Evolutionary conservation across 2,113 vertebrate species (phyloP), one percentile per base, ranked within the genome.

Genomic region (Macheiramphus alcinus): DNA sequence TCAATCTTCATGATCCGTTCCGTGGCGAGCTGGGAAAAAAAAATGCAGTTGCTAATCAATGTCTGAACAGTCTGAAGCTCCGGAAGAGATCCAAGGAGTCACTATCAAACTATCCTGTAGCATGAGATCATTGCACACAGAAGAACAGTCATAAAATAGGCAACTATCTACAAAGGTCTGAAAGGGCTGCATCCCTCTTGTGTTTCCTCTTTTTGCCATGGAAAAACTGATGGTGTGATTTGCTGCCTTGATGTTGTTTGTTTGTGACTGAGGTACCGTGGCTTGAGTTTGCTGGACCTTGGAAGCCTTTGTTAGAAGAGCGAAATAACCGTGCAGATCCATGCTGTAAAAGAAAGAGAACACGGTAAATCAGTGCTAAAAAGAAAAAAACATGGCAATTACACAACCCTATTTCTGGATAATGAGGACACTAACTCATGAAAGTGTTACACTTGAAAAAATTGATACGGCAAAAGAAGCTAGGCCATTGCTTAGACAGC

Each of bases 161-260:
- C 91, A 94, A 97, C 99, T 99, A 99, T 99, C 99, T 99, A 98
- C 98, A 99, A 58, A 99, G 98, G 96, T 99, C 99, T 71, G 99
- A 98, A 70, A 99, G 98, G 94, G 98, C 98, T 1, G 98, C 97
- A 90, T 99, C 99, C 88, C 99, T 98, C 98, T 99, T 99, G 98
- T 99, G 99, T 98, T 99, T 99, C 99, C 99, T 99, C 98, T 99
- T 99, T 97, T 99, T 99, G 98, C 98, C 98, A n/a, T 98, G 98
- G 98, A 96, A 98, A 96, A 98, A 98, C 96, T 98, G 99, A 95
- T 99, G 98, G 96, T 99, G 99, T 55, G 99, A 98, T 97, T 99
- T 99, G 98, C 97, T 98, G 97, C 98, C 98, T 90, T 98, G 99
- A 89, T 99, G 98, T 29, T 98, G 98, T 97, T 99, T 99, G 98